phyloP scores from a whole-genome alignment of 2,113 vertebrate species.

The Microtus pennsylvanicus region DNA sequence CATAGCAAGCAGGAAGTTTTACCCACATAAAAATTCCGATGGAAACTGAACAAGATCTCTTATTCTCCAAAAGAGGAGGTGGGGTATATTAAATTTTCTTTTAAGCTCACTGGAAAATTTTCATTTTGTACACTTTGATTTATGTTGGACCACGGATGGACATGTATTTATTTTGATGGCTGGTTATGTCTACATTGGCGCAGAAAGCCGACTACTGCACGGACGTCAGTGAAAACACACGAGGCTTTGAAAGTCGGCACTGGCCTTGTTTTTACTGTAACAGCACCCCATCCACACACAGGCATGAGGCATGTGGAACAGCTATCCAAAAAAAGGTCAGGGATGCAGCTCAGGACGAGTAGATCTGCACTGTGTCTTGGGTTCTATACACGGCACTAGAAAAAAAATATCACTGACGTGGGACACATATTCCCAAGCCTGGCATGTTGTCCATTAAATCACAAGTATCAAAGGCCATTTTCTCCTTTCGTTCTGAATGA shows the following conservation, averaged over 20 bases:
- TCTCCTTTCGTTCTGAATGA: neutral
- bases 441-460: neutral
- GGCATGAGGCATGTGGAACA: neutral
- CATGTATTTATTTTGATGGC: conserved; percentile 47
- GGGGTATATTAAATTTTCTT: conserved; percentile 63
- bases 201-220: neutral
- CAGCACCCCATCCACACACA: neutral
- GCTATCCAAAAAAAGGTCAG: neutral
- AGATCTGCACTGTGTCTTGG: no score
- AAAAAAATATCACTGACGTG: neutral
- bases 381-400: neutral
- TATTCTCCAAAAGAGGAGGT: neutral
- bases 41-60: conserved; percentile 22
- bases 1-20: conserved; percentile 33
- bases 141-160: conserved; percentile 42
- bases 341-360: neutral
- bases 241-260: neutral
- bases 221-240: neutral
- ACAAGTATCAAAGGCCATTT: neutral
- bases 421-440: neutral
- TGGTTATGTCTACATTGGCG: neutral
- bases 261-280: conserved; percentile 17
- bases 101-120: conserved; percentile 57
- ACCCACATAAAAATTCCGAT: conserved; percentile 17
- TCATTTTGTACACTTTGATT: conserved; percentile 55